phyloP scores from a whole-genome alignment of 1,140 invertebrate genomes.

The Drosophila fuyamai region DNA sequence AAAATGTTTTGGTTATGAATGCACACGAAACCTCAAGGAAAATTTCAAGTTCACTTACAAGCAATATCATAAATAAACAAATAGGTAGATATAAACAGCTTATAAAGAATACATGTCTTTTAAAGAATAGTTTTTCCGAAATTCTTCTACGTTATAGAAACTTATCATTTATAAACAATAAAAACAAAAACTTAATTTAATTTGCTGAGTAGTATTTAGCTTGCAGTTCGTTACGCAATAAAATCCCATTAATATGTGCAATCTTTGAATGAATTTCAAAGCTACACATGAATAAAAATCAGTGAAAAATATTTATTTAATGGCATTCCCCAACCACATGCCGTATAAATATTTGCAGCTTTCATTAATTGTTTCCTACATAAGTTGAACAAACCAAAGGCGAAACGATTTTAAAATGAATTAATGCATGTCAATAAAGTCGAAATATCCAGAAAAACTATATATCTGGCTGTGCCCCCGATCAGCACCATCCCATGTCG shows the following conservation, averaged over 20 bases:
- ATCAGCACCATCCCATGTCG: background rate
- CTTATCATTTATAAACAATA: too few species aligned
- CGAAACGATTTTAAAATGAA: conserved; percentile 20
- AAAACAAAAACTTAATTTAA: too few species aligned
- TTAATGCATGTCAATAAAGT: conserved; percentile 11
- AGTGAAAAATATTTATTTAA: conserved; percentile 9
- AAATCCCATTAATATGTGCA: background rate
- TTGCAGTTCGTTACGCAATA: background rate
- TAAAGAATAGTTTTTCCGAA: too few species aligned
- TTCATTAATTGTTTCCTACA: conserved; percentile 23
- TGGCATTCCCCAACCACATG: background rate
- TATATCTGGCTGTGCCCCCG: conserved; percentile 7
- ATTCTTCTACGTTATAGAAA: too few species aligned
- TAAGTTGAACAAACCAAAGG: conserved; percentile 16
- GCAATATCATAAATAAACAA: background rate
- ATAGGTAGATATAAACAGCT: background rate
- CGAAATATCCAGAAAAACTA: background rate
- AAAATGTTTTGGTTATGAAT: conserved; percentile 17
- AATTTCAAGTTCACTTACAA: too few species aligned
- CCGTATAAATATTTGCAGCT: conserved; percentile 9
- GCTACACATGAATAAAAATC: conserved; percentile 3
- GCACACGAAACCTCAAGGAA: too few species aligned
- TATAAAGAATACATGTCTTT: background rate
- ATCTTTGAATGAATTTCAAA: background rate
- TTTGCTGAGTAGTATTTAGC: background rate